Evolutionary conservation across 1,140 invertebrate species (phyloP).

Genomic region (Lamellibrachia luymesi): DNA sequence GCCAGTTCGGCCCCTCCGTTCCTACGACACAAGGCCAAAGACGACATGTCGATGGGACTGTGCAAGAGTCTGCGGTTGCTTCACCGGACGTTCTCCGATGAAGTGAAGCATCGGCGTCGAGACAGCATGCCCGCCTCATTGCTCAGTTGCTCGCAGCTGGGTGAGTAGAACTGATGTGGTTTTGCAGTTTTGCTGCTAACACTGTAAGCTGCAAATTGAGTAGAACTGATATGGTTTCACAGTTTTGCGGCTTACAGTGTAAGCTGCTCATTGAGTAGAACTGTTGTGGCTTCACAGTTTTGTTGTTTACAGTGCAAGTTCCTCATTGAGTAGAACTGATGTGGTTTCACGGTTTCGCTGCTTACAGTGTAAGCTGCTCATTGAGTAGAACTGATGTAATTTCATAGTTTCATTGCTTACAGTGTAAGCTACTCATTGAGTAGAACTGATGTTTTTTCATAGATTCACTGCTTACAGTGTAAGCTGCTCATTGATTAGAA

Average conservation of each 20-base stretch:
- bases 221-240: no score
- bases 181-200: not conserved
- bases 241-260: conserved; percentile 10
- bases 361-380: not conserved
- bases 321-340: not conserved
- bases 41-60: conserved; percentile 47
- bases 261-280: not conserved
- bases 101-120: conserved; percentile 47
- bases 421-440: no score
- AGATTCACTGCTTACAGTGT: conserved; percentile 9
- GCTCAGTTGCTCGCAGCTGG: conserved; percentile 23
- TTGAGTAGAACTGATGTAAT: no score
- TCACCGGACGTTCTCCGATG: conserved; percentile 56
- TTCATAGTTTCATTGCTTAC: no score
- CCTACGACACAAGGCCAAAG: conserved; percentile 36
- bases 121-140: conserved; percentile 52
- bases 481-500: no score
- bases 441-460: no score
- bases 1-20: conserved; percentile 42
- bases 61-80: conserved; percentile 49
- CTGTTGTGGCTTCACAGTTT: not conserved
- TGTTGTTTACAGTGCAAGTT: no score
- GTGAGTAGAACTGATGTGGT: conserved; percentile 8
- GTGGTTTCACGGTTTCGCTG: conserved; percentile 9
- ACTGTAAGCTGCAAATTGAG: not conserved